phyloP scores from a whole-genome alignment of 2,888 invertebrate genomes.

The Eupeodes luniger region DNA sequence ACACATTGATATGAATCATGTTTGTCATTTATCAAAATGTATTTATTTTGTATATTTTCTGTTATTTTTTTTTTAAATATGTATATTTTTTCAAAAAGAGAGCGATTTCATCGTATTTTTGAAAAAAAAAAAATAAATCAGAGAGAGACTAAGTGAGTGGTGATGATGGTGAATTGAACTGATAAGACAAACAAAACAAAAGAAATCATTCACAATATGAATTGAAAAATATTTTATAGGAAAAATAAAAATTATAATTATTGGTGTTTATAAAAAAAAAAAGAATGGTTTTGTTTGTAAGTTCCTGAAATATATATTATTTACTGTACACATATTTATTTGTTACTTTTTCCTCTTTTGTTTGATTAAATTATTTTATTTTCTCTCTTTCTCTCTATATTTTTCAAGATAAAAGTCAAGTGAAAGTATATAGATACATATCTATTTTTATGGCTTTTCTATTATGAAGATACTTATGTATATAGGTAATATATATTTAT shows the following conservation, averaged over 20 bases:
- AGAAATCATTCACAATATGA: conserved; percentile 23
- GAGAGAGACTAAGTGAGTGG: conserved; percentile 2
- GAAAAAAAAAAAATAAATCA: no score
- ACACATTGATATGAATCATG: conserved; percentile 71
- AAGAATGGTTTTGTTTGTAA: conserved; percentile 47
- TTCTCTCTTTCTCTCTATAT: neutral
- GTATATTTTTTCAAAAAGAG: neutral
- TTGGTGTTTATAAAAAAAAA: conserved; percentile 66
- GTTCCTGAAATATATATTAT: conserved; percentile 14
- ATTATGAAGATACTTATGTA: conserved; percentile 8
- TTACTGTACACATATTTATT: neutral
- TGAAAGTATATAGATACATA: conserved; percentile 3
- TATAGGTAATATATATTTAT: neutral
- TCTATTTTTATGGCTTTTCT: conserved; percentile 30
- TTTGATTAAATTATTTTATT: conserved; percentile 12
- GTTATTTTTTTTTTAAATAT: conserved; percentile 1
- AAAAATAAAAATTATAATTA: conserved; percentile 2
- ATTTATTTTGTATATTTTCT: conserved; percentile 15
- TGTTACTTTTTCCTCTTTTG: conserved; percentile 36
- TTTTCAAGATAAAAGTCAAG: conserved; percentile 28
- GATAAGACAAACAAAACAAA: conserved; percentile 52
- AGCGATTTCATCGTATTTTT: neutral
- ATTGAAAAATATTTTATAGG: no score
- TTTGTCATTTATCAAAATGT: conserved; percentile 71
- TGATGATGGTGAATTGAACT: conserved; percentile 45